Base-by-base conservation (phyloP, 2,797 vertebrate species). In the Lates japonicus region DNA sequence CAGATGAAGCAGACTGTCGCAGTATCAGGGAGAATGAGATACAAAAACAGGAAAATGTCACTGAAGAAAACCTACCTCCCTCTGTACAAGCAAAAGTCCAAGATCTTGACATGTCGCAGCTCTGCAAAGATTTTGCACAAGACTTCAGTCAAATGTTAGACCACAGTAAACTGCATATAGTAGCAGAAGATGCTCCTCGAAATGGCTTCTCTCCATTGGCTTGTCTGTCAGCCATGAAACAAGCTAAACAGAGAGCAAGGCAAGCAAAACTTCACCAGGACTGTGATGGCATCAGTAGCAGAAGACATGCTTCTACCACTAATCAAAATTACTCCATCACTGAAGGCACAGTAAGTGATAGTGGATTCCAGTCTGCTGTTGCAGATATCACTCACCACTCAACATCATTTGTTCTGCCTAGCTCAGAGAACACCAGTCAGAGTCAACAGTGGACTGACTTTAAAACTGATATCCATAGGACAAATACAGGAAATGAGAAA, bases 51-150 rank as follows among this genome's bases (percentile, higher is more conserved):
- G 70, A 46, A 75, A 49, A 52, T 72, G 1, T 42, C 0, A 0
- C 33, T 17, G 60, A 46, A 63, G 70, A 85, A 72, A 81, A 52
- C 44, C 33, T 62, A 0, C 70, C 66, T 69, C 35, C 19, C 4
- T 57, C 78, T 51, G 19, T 20, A 33, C 78, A 81, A 25, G 51
- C 62, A 39, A 81, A 87, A 31, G 65, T 88, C 55, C 90, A 88
- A n/a, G 90, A 90, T 67, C 44, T 94, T 55, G 90, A 95, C 72
- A 94, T 93, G 85, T 94, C 95, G 0, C 95, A 94, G 87, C 94
- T 95, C 82, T 93, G 89, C 75, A 90, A 76, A 84, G 94, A 90
- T n/a, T 95, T 95, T 84, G 92, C 92, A 31, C 90, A 94, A 83
- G 94, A 96, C 82, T 94, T 94, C 71, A 95, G 89, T 85, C 93